Percentiles rank a stretch among this genome's conserved stretches.
These are phyloP conservation scores for Himalopsyche japonica DNA, from an alignment of 2,888 invertebrate genomes.

Conservation along the genomic window DNA sequence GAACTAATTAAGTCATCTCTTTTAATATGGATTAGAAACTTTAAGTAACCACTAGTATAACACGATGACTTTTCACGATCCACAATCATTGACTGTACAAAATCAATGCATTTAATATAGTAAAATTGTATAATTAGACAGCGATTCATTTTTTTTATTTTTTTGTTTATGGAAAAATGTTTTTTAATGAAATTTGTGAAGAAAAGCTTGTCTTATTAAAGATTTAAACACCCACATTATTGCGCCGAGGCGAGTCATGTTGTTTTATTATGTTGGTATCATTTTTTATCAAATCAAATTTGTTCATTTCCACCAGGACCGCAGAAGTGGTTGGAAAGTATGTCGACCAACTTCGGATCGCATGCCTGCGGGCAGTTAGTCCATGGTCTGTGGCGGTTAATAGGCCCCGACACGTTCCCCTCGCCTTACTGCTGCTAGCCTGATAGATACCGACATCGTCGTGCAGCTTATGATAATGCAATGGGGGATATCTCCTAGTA, in stretches of 20 bases:
- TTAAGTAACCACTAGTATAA: no score
- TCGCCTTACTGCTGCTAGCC: neutral
- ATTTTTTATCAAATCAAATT: neutral
- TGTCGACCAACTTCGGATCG: neutral
- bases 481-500: neutral
- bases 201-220: neutral
- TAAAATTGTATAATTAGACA: no score
- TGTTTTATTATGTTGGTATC: neutral
- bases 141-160: no score
- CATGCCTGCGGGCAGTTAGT: slow-evolving; percentile 29
- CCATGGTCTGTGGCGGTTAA: slow-evolving; percentile 14
- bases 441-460: neutral
- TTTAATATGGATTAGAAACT: no score
- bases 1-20: no score
- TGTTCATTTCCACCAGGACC: neutral
- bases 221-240: neutral
- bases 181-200: no score
- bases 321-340: neutral
- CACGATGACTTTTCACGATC: no score
- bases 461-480: neutral
- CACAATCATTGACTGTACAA: no score
- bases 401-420: neutral
- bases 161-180: no score
- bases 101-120: no score
- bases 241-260: neutral